Base-by-base conservation (phyloP, 2,888 invertebrate genomes). In the Osmoderma eremita region DNA sequence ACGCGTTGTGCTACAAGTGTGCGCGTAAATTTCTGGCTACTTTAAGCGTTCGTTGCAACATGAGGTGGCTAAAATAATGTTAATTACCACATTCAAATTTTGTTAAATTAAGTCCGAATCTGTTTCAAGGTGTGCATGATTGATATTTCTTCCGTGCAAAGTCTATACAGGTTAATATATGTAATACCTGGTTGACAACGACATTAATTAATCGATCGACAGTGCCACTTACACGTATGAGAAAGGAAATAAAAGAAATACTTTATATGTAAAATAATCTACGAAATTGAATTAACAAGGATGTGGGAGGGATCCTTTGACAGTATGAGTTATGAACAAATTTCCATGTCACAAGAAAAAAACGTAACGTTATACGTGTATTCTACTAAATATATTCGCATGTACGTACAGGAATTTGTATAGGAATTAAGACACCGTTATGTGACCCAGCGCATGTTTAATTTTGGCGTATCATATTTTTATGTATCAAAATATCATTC, bases 191-290 rank as follows among this genome's bases (percentile, higher is more conserved):
- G 30, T 30, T 51, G 56, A 30, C 18, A 45, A 45, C 36, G 12
- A 45, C 45, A 45, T 61, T 61, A 61, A 61, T 45, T 61, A 45
- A 45, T 2, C 30, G n/a, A 17, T 4, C 13, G 22, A 18, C 20
- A 45, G 22, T 56, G 22, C 30, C 30, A 1, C 15, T 17, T 8
- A n/a, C n/a, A n/a, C n/a, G n/a, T n/a, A 18, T 45, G 45, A 30
- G 45, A 61, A 61, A 61, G 58, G 45, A 61, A 61, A 45, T 61
- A 15, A 61, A 42, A 45, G 30, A 61, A 61, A 61, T 61, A 15
- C 45, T 61, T 18, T 48, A 61, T 61, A 61, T 36, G 36, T n/a
- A 45, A 48, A 61, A 45, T 36, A 61, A 30, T 6, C 12, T 1
- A 30, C 45, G 24, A 48, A 30, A 45, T 61, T 61, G 45, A 48